Conservation (phyloP, 2,888 invertebrate genomes). For the Caenorhabditis sinica region DNA sequence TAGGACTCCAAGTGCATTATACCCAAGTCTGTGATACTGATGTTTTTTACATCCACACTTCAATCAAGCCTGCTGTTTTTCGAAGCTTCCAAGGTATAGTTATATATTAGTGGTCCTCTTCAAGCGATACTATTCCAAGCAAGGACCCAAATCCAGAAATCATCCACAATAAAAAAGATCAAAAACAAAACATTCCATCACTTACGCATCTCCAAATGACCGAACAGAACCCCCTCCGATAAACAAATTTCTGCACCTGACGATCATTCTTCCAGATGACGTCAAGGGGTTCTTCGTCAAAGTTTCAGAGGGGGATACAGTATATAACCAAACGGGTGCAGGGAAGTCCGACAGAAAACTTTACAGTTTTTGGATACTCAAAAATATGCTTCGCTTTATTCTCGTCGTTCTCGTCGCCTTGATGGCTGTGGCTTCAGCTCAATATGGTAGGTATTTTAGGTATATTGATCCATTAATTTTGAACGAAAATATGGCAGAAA, state of each 20-base stretch:
- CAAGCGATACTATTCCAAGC: too few species aligned
- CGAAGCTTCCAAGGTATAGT: too few species aligned
- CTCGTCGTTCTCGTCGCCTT: constrained; percentile 9
- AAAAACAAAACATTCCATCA: not conserved
- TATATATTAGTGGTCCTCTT: too few species aligned
- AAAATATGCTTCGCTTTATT: constrained; percentile 11
- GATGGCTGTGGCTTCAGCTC: not conserved
- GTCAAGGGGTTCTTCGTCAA: constrained; percentile 16
- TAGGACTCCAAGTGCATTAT: too few species aligned
- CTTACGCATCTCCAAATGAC: constrained; percentile 18
- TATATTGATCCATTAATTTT: not conserved
- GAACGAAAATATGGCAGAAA: not conserved
- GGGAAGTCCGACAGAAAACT: not conserved
- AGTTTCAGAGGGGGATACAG: not conserved
- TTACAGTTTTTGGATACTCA: not conserved
- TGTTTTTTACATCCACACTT: not conserved
- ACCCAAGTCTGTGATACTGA: too few species aligned
- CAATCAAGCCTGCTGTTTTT: too few species aligned
- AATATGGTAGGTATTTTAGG: constrained; percentile 6
- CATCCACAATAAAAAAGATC: not conserved
- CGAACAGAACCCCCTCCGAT: constrained; percentile 30
- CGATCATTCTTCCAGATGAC: not conserved
- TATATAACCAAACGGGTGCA: constrained; percentile 4
- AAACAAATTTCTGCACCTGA: constrained; percentile 30
- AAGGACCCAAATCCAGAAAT: constrained; percentile 7